Conservation (phyloP, 2,888 invertebrate genomes). For the Calliopum simillimum region DNA sequence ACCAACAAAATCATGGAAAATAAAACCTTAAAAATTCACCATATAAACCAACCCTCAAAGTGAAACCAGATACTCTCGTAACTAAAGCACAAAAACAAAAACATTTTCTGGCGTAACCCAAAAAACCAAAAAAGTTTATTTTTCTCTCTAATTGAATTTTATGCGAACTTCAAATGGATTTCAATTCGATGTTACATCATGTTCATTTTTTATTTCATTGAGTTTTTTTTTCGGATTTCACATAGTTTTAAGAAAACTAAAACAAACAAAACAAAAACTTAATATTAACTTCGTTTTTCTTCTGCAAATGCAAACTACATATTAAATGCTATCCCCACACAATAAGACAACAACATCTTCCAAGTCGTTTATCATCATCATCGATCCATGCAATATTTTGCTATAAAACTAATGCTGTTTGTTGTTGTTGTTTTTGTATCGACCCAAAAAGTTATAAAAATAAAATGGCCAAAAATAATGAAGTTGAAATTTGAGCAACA, state of each 20-base stretch:
- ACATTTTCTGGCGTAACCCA: neutral
- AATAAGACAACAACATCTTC: neutral
- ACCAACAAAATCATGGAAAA: too few species aligned
- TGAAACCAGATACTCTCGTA: too few species aligned
- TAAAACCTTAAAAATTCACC: too few species aligned
- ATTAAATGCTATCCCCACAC: neutral
- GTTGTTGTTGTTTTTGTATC: too few species aligned
- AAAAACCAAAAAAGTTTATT: constrained; percentile 13
- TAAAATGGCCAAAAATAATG: too few species aligned
- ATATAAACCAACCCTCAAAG: too few species aligned
- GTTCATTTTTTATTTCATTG: neutral
- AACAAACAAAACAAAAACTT: too few species aligned
- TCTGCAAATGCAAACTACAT: neutral
- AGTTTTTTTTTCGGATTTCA: neutral
- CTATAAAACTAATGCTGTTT: neutral
- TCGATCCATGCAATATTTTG: neutral
- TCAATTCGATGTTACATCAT: neutral
- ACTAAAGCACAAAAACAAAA: neutral
- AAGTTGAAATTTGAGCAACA: too few species aligned
- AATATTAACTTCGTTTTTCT: neutral
- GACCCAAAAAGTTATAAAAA: too few species aligned
- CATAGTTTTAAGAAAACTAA: too few species aligned
- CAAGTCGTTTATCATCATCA: constrained; percentile 29
- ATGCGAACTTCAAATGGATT: constrained; percentile 7
- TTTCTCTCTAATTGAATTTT: constrained; percentile 20